phyloP scores from a whole-genome alignment of 2,888 invertebrate genomes.

The Caenorhabditis japonica region DNA sequence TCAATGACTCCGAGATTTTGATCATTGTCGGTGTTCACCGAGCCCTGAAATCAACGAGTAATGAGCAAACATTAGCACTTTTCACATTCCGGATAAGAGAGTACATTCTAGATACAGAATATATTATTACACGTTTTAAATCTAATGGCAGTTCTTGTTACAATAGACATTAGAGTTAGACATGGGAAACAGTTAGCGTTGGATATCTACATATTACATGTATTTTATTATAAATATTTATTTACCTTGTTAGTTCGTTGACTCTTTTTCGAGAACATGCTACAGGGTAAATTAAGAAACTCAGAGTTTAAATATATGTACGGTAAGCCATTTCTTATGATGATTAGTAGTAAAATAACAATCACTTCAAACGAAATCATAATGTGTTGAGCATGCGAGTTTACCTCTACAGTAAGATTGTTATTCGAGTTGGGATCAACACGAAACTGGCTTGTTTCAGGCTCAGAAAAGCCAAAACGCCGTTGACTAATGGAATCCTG shows the following conservation, averaged over 20 bases:
- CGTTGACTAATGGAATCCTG: slow-evolving; percentile 51
- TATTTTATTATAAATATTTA: no score
- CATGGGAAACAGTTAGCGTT: no score
- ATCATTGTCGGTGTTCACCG: slow-evolving; percentile 58
- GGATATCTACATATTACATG: no score
- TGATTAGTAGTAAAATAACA: slow-evolving; percentile 1
- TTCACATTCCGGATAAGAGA: slow-evolving; percentile 7
- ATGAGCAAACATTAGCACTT: slow-evolving; percentile 15
- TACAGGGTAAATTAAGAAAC: background rate
- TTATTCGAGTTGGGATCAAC: slow-evolving; percentile 45
- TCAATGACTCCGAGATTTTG: slow-evolving; percentile 66
- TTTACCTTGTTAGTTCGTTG: no score
- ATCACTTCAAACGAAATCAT: slow-evolving; percentile 16
- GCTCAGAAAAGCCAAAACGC: slow-evolving; percentile 55
- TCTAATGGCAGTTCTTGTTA: slow-evolving; percentile 7
- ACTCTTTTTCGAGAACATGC: slow-evolving; percentile 13
- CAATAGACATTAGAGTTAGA: slow-evolving; percentile 10
- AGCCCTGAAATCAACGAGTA: slow-evolving; percentile 49
- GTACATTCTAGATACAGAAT: slow-evolving; percentile 46
- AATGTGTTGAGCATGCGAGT: slow-evolving; percentile 34
- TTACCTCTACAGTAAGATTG: slow-evolving; percentile 50
- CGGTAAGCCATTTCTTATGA: slow-evolving; percentile 36
- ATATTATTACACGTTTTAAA: no score
- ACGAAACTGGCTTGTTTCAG: slow-evolving; percentile 51
- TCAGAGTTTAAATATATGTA: slow-evolving; percentile 6